Conservation (phyloP, 2,888 invertebrate species). For the Danaus chrysippus region DNA sequence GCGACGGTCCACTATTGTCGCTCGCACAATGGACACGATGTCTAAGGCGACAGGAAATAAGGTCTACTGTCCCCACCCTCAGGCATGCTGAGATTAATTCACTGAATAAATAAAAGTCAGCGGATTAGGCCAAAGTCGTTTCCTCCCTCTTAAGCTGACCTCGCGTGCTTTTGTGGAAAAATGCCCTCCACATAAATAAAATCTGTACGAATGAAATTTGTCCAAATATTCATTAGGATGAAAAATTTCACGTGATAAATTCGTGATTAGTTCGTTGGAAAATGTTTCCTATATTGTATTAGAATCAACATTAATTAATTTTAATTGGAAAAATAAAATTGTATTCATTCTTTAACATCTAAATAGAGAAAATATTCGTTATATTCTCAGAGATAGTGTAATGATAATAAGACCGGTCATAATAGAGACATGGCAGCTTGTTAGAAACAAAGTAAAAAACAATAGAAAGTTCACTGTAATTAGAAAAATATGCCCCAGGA, state of each 20-base stretch:
- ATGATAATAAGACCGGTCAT: slow-evolving; percentile 5
- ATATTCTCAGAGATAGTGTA: not conserved
- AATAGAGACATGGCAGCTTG: slow-evolving; percentile 14
- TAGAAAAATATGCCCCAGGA: slow-evolving; percentile 23
- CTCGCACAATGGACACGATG: slow-evolving; percentile 23
- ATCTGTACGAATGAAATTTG: slow-evolving; percentile 63
- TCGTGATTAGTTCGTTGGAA: not conserved
- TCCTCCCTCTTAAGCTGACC: slow-evolving; percentile 77
- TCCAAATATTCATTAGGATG: slow-evolving; percentile 27
- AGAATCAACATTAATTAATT: not conserved
- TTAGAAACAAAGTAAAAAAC: slow-evolving; percentile 18
- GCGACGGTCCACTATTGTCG: slow-evolving; percentile 7
- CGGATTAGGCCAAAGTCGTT: slow-evolving; percentile 77
- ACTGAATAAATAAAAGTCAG: slow-evolving; percentile 80
- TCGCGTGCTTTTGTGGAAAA: slow-evolving; percentile 76
- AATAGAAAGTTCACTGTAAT: slow-evolving; percentile 25
- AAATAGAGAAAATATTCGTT: not conserved
- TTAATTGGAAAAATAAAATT: too few species aligned
- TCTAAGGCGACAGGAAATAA: slow-evolving; percentile 60
- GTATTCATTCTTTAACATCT: too few species aligned
- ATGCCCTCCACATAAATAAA: slow-evolving; percentile 73
- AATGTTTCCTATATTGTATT: not conserved
- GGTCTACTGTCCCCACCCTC: slow-evolving; percentile 62
- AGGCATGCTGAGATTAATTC: slow-evolving; percentile 72
- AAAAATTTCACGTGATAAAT: not conserved